phyloP scores from a whole-genome alignment of 2,888 invertebrate species.

The Carcina quercana region DNA sequence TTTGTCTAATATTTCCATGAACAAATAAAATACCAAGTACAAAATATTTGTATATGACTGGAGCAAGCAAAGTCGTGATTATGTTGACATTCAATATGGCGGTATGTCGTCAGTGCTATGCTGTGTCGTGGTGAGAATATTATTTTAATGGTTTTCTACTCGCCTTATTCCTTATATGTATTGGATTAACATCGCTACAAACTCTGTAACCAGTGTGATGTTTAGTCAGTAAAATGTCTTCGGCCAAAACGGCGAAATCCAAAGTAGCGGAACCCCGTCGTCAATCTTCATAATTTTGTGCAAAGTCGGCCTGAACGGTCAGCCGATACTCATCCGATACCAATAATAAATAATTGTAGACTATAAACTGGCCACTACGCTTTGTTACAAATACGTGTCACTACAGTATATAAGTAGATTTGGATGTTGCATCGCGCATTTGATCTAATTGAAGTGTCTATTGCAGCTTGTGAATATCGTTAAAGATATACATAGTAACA shows the following conservation, averaged over 20 bases:
- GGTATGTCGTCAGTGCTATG: conserved; percentile 97
- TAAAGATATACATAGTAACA: conserved; percentile 43
- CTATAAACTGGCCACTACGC: conserved; percentile 33
- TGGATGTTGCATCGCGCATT: conserved; percentile 17
- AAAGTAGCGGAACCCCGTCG: conserved; percentile 17
- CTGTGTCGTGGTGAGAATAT: conserved; percentile 94
- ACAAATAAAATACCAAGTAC: conserved; percentile 14
- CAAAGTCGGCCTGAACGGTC: conserved; percentile 43
- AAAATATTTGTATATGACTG: conserved; percentile 33
- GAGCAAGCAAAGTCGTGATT: conserved; percentile 55
- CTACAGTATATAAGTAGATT: conserved; percentile 20
- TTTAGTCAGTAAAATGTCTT: conserved; percentile 27
- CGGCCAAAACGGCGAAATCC: conserved; percentile 26
- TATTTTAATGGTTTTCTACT: conserved; percentile 48
- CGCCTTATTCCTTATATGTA: conserved; percentile 34
- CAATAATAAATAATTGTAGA: conserved; percentile 51
- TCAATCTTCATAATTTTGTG: conserved; percentile 50
- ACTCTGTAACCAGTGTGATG: conserved; percentile 26
- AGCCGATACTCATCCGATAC: conserved; percentile 50
- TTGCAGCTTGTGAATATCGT: conserved; percentile 53
- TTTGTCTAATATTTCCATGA: conserved; percentile 24
- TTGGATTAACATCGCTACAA: conserved; percentile 24
- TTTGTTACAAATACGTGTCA: conserved; percentile 31
- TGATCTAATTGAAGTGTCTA: conserved; percentile 37
- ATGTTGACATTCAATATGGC: conserved; percentile 93